Evolutionary conservation across 1,140 invertebrate species (phyloP), one percentile per base, ranked within the genome.

Genomic region (Nylanderia fulva): DNA sequence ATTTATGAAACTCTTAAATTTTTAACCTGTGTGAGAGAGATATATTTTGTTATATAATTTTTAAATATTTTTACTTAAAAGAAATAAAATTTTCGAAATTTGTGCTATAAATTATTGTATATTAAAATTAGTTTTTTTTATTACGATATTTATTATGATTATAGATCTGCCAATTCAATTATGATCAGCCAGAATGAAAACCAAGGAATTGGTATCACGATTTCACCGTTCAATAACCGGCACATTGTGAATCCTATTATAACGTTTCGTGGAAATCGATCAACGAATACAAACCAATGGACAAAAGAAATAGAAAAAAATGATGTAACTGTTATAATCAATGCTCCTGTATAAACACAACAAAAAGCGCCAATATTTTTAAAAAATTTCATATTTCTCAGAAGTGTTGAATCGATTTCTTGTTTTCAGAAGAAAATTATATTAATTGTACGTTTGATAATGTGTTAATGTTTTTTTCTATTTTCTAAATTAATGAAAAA

Each of bases 241-340:
- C 21, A n/a, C 18, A 0, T 64, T 42, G 63, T 39, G n/a, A 29
- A 64, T 9, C 36, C 9, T 39, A 7, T 63, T 29, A 64, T 24
- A 29, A 21, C 33, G 8, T 42, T 42, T 39, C 63, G n/a, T 48
- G 15, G 13, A 45, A 45, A 29, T 69, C 66, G 24, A 45, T 45
- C 18, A 69, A 69, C 7, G 0, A 45, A 45, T 69, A 15, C 7
- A 48, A 68, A 45, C 39, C 45, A 27, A n/a, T 45, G 15, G 24
- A 69, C n/a, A 48, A 69, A 45, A 1, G 42, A 45, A 69, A 68
- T 42, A 9, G 39, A 68, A 68, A 45, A 3, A 69, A 48, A 48
- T 45, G 15, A 27, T 69, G 7, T 27, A 27, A 69, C 42, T 69
- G 9, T 69, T 15, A 11, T 45, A 69, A 48, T 48, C 7, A 69